phyloP scores from a whole-genome alignment of 2,113 vertebrate species.

The Calonectris borealis region DNA sequence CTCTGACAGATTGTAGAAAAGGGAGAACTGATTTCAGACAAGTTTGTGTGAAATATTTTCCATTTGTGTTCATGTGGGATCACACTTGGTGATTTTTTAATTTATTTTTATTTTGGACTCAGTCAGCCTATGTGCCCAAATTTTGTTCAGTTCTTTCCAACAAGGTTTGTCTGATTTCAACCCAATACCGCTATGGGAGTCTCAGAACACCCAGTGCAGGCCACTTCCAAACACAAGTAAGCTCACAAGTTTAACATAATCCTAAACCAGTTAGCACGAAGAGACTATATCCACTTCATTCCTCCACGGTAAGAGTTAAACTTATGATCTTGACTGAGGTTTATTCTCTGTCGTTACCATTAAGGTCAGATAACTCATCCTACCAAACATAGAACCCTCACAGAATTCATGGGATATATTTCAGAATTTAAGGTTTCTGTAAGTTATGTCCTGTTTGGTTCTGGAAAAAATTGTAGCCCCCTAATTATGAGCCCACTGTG shows the following conservation, averaged over 20 bases:
- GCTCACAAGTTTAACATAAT: not conserved
- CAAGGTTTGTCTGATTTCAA: not conserved
- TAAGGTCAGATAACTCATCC: not conserved
- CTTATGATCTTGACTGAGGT: not conserved
- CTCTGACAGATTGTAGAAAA: not conserved
- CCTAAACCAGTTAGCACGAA: not conserved
- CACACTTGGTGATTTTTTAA: not conserved
- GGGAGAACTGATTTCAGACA: not conserved
- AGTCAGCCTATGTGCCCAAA: not conserved
- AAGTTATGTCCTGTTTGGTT: not conserved
- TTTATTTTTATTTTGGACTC: not conserved
- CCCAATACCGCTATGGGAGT: not conserved
- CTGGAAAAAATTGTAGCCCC: not conserved
- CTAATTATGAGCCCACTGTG: not conserved
- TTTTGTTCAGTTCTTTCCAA: not conserved
- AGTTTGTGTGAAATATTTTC: not conserved
- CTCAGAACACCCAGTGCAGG: not conserved
- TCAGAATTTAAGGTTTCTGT: not conserved
- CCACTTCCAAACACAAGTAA: not conserved
- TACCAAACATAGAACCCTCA: not conserved
- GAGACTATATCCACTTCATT: not conserved
- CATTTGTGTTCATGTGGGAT: not conserved
- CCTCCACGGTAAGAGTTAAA: not conserved
- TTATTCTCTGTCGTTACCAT: not conserved
- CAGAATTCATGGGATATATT: not conserved